Percentiles rank a stretch among this genome's conserved stretches.
phyloP scores from a whole-genome alignment of 2,113 vertebrate genomes.

The Cacatua alba region DNA sequence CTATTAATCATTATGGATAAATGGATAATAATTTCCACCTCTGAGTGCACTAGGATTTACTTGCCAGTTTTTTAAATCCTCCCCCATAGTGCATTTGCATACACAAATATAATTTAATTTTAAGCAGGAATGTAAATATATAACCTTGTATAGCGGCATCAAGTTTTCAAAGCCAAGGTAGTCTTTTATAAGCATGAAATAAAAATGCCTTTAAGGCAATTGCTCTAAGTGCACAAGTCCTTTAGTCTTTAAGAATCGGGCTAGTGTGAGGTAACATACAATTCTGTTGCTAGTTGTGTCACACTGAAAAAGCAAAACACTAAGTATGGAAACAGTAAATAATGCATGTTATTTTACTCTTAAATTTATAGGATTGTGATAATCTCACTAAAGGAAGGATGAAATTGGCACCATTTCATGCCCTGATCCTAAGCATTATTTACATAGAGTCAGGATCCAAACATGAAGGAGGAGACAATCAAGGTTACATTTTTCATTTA shows the following conservation, averaged over 20 bases:
- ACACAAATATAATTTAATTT: conserved; percentile 50
- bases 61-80: conserved; percentile 31
- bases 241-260: background rate
- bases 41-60: conserved; percentile 29
- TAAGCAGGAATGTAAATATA: conserved; percentile 57
- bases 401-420: background rate
- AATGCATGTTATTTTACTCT: background rate
- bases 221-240: background rate
- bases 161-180: conserved; percentile 50
- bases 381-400: background rate
- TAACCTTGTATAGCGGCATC: conserved; percentile 21
- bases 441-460: background rate
- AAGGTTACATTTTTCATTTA: conserved; percentile 5
- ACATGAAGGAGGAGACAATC: background rate
- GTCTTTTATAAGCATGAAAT: conserved; percentile 40
- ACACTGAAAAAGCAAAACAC: background rate
- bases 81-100: conserved; percentile 30
- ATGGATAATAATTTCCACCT: conserved; percentile 65
- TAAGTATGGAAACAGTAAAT: background rate
- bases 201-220: conserved; percentile 42
- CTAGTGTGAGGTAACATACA: background rate
- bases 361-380: background rate
- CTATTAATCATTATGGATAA: conserved; percentile 58
- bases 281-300: background rate
- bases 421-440: background rate